Evolutionary conservation across 2,888 invertebrate genomes (phyloP).

Genomic region (Cabera pusaria): DNA sequence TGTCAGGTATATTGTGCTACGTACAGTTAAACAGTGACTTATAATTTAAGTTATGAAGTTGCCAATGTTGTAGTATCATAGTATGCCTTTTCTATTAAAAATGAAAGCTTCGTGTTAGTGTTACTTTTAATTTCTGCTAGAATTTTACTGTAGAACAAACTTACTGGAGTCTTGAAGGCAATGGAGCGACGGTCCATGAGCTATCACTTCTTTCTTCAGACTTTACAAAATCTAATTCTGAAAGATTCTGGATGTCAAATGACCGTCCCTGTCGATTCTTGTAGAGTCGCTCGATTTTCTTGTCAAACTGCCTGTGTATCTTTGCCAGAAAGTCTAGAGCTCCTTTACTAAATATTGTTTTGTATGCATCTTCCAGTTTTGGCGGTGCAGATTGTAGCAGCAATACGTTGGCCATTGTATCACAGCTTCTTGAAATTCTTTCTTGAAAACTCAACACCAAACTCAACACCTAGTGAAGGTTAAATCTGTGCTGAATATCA

Average conservation of each 20-base stretch:
- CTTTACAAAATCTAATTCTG: slow-evolving; percentile 63
- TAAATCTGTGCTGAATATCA: too few species aligned
- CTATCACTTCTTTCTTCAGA: slow-evolving; percentile 65
- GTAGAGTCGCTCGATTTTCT: slow-evolving; percentile 71
- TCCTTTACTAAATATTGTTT: slow-evolving; percentile 79
- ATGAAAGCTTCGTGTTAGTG: too few species aligned
- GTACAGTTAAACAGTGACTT: too few species aligned
- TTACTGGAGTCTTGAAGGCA: slow-evolving; percentile 80
- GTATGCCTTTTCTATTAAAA: too few species aligned
- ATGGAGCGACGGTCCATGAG: slow-evolving; percentile 83
- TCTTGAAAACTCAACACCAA: too few species aligned
- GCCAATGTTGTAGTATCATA: too few species aligned
- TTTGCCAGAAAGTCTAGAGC: slow-evolving; percentile 82
- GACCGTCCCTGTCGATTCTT: slow-evolving; percentile 62
- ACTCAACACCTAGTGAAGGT: too few species aligned
- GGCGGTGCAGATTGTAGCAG: slow-evolving; percentile 77
- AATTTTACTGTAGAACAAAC: too few species aligned
- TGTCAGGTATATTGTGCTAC: too few species aligned
- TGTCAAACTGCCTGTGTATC: slow-evolving; percentile 76
- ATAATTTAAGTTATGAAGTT: too few species aligned
- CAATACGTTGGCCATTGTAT: slow-evolving; percentile 57
- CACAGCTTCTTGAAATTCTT: too few species aligned
- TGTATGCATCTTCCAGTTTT: slow-evolving; percentile 80
- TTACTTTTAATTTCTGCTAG: too few species aligned
- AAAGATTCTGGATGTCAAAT: slow-evolving; percentile 47